Evolutionary conservation across 2,113 vertebrate genomes (phyloP).

Genomic region (Delphinus delphis): DNA sequence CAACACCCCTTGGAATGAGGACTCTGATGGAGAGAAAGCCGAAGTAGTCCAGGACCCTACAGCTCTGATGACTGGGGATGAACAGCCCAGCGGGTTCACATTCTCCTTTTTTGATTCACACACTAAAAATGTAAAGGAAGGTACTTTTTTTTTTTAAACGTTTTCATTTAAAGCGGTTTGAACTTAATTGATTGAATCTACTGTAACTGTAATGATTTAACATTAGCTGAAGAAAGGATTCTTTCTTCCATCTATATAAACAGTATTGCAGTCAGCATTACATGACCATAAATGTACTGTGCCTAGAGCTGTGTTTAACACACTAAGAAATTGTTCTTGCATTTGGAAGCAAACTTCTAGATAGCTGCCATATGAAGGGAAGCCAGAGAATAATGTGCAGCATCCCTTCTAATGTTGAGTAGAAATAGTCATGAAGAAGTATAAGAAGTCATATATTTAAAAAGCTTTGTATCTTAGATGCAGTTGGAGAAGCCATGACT

Average conservation of each 20-base stretch:
- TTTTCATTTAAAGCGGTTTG: background rate
- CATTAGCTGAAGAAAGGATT: background rate
- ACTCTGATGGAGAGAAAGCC: background rate
- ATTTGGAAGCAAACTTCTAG: background rate
- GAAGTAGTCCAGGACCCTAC: background rate
- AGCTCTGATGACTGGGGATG: background rate
- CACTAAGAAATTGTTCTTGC: background rate
- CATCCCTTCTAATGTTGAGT: background rate
- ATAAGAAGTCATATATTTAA: background rate
- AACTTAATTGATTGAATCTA: background rate
- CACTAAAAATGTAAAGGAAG: constrained; percentile 70
- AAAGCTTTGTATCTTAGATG: background rate
- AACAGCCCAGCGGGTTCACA: constrained; percentile 81
- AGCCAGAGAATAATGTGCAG: background rate
- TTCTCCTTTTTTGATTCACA: constrained; percentile 93
- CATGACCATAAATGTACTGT: background rate
- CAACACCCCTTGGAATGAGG: constrained; percentile 63
- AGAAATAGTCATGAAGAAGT: background rate
- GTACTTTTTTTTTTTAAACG: constrained; percentile 67
- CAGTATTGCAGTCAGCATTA: background rate
- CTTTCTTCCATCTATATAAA: background rate
- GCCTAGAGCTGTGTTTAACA: background rate
- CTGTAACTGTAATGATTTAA: background rate
- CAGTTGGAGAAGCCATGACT: background rate
- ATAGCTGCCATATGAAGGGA: background rate